Evolutionary conservation across 2,797 vertebrate species (phyloP).

Genomic region (Scolopax rusticola): DNA sequence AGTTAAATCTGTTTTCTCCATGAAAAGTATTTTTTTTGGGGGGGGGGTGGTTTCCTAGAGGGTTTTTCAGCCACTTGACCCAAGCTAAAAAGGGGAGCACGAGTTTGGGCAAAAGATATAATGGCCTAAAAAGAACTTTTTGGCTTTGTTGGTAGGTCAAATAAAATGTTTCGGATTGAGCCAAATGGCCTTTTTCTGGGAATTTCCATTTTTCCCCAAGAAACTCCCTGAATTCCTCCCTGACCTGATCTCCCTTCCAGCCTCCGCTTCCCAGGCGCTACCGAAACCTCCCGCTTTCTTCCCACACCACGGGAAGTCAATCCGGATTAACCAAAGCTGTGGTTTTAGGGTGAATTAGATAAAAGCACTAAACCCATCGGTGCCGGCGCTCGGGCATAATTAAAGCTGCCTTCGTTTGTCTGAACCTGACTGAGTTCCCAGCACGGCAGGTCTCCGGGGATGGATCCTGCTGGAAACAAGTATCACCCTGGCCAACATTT

Average conservation of each 20-base stretch:
- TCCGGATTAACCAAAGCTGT: neutral
- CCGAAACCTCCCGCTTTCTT: neutral
- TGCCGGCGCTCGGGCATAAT: accelerated
- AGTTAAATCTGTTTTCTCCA: neutral
- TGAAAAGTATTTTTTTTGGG: neutral
- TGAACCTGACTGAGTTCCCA: neutral
- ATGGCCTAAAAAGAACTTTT: accelerated
- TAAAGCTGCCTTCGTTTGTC: neutral
- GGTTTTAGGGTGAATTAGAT: neutral
- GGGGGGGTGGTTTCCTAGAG: neutral
- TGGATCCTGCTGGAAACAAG: neutral
- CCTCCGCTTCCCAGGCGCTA: accelerated
- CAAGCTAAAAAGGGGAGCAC: neutral
- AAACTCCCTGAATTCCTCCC: neutral
- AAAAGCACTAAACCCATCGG: neutral
- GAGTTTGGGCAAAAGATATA: neutral
- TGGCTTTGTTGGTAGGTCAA: neutral
- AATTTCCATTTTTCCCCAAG: neutral
- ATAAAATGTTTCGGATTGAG: neutral
- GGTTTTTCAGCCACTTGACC: neutral
- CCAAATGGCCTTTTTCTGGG: neutral
- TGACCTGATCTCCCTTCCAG: neutral
- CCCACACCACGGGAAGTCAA: neutral
- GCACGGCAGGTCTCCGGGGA: neutral
- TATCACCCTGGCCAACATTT: neutral